Conservation (phyloP, 1,140 invertebrate species). For the Trachymyrmex cornetzi region DNA sequence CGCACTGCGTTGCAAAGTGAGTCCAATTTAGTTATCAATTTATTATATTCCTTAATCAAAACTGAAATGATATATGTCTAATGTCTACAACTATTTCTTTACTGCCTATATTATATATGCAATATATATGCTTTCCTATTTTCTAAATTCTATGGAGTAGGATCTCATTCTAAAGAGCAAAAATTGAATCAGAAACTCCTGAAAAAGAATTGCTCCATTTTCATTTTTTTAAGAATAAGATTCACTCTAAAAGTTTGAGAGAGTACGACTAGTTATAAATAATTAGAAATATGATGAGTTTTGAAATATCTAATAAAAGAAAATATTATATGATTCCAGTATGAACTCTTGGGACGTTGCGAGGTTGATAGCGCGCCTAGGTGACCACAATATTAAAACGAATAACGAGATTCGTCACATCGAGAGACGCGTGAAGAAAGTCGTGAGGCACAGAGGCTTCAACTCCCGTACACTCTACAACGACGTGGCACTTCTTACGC, state of each 20-base stretch:
- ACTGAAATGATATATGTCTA: background rate
- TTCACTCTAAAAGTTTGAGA: too few relatives aligned
- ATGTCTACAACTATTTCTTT: background rate
- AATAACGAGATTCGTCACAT: slow-evolving; percentile 91
- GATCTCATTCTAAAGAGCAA: too few relatives aligned
- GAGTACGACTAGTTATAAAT: background rate
- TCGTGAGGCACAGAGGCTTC: slow-evolving; percentile 94
- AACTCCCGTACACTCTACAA: slow-evolving; percentile 95
- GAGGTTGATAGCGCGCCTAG: slow-evolving; percentile 92
- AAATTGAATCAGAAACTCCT: too few relatives aligned
- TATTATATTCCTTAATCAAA: slow-evolving; percentile 1
- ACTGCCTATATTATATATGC: background rate
- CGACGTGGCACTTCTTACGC: slow-evolving; percentile 94
- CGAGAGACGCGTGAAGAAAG: slow-evolving; percentile 92
- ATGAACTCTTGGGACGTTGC: slow-evolving; percentile 96
- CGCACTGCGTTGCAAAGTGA: slow-evolving; percentile 96
- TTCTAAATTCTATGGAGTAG: too few relatives aligned
- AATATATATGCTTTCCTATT: background rate
- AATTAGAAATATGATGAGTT: slow-evolving; percentile 10
- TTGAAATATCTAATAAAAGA: background rate
- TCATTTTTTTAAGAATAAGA: too few relatives aligned
- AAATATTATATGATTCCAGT: slow-evolving; percentile 84
- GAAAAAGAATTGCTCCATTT: too few relatives aligned
- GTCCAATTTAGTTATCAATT: slow-evolving; percentile 77
- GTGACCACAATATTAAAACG: slow-evolving; percentile 93